A percentile compares a stretch with the other conserved stretches of the same genome.
Evolutionary conservation across 2,888 invertebrate species (phyloP).

Genomic region (Paralinhomoeus sp.): DNA sequence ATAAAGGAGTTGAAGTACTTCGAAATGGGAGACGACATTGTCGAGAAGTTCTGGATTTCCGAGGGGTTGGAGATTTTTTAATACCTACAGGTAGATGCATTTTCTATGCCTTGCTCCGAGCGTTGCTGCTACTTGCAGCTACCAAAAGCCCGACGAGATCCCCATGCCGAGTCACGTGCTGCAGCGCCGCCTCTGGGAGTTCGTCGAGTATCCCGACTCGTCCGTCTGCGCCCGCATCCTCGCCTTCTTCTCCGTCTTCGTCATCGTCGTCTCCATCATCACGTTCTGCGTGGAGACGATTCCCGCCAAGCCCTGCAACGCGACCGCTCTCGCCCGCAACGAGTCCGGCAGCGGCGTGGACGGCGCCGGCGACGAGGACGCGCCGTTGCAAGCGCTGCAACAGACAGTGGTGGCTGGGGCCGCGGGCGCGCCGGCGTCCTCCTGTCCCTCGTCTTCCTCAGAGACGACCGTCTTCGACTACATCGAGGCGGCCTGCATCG

Average conservation of each 20-base stretch:
- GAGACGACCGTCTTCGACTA: too few relatives aligned
- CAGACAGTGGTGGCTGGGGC: background rate
- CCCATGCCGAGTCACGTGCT: slow-evolving; percentile 17
- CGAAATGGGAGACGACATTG: slow-evolving; percentile 27
- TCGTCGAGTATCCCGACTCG: slow-evolving; percentile 30
- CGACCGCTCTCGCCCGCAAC: too few relatives aligned
- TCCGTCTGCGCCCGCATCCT: slow-evolving; percentile 26
- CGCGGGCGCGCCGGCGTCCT: background rate
- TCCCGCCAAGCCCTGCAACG: slow-evolving; percentile 26
- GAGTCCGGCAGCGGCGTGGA: too few relatives aligned
- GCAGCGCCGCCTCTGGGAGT: slow-evolving; percentile 26
- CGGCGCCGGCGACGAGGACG: background rate
- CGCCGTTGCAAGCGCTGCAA: background rate
- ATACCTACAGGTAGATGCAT: too few relatives aligned
- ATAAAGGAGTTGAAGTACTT: slow-evolving; percentile 26
- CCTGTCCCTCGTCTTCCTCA: background rate
- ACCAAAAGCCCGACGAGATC: slow-evolving; percentile 19
- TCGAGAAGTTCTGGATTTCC: slow-evolving; percentile 27
- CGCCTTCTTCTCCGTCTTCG: slow-evolving; percentile 27
- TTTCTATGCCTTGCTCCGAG: too few relatives aligned
- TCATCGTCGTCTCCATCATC: slow-evolving; percentile 30
- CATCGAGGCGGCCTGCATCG: slow-evolving; percentile 31
- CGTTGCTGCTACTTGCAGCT: too few relatives aligned
- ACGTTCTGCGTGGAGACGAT: slow-evolving; percentile 33
- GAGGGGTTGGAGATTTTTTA: too few relatives aligned